Base-by-base conservation (phyloP, 1,140 invertebrate species). In the silkworm (Bombyx mori) region DNA sequence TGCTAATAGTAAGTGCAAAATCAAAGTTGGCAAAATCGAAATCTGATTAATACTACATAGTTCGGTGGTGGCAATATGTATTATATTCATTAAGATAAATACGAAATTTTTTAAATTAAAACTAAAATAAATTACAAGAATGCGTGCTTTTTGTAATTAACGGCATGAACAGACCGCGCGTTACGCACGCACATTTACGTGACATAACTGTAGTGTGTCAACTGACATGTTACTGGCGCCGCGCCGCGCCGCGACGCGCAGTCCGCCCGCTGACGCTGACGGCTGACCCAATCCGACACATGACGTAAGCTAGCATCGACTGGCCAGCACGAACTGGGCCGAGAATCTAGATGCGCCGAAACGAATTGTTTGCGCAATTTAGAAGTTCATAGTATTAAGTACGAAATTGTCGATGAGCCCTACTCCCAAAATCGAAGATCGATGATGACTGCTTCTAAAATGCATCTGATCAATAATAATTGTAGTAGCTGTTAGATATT, bases 211-310 rank as follows among this genome's bases (percentile, higher is more conserved):
- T 35, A 35, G 26, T 35, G 26, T 35, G 26, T 35, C 26, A 35
- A 35, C 26, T 35, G 26, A 35, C 4, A 35, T 35, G 26, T 35
- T 35, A 35, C 26, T 35, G 26, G 26, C 26, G 26, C 26, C 26
- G 26, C 26, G 66, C 66, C 67, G 72, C 65, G 75, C 79, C 71
- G 70, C 68, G 63, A 62, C 63, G 69, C 63, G 62, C 67, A 63
- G 67, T 69, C 68, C 63, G 61, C 63, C 68, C 63, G 63, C 67
- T 62, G 67, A 72, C 75, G 77, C 66, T 61, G 62, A 65, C 61
- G 64, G 67, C 60, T 85, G 81, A 81, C 79, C 79, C 76, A 80
- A 82, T 76, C 79, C 66, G 60, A 54, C 56, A 63, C 60, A 69
- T 72, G 76, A 78, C 71, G 75, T 74, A 74, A 73, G 54, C 58